phyloP scores from a whole-genome alignment of 2,113 vertebrate species.

The Ornithorhynchus anatinus region DNA sequence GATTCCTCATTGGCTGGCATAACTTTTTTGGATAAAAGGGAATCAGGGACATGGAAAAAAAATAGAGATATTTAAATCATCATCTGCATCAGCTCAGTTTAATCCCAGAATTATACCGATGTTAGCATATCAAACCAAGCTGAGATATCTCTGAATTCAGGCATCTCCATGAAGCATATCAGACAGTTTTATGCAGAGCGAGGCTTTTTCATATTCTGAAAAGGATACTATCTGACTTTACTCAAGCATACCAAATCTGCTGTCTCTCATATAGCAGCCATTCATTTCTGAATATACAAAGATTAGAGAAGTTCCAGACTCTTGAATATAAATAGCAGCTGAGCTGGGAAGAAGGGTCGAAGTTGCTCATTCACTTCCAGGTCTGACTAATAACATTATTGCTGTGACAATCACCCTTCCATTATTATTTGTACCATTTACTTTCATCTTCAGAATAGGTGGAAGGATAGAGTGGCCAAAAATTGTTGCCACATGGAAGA shows the following conservation, averaged over 20 bases:
- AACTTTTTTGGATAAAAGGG: neutral
- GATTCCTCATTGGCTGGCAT: neutral
- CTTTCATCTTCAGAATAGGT: too few species aligned
- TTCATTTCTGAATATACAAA: neutral
- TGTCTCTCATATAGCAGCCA: neutral
- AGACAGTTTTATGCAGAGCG: too few species aligned
- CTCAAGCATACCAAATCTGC: accelerated
- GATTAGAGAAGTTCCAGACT: neutral
- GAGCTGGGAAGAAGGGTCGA: neutral
- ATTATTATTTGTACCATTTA: too few species aligned
- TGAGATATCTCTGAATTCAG: neutral
- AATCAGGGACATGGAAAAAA: neutral
- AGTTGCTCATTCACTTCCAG: accelerated
- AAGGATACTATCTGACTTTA: neutral
- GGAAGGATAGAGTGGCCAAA: too few species aligned
- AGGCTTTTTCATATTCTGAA: neutral
- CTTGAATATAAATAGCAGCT: neutral
- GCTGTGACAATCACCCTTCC: too few species aligned
- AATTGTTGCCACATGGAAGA: too few species aligned
- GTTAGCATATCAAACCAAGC: neutral
- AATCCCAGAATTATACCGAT: neutral
- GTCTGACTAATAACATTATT: too few species aligned
- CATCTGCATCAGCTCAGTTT: neutral
- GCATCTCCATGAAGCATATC: neutral
- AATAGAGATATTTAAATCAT: accelerated